Conservation (phyloP, 2,888 invertebrate genomes). For the Stegana nigrithorax region DNA sequence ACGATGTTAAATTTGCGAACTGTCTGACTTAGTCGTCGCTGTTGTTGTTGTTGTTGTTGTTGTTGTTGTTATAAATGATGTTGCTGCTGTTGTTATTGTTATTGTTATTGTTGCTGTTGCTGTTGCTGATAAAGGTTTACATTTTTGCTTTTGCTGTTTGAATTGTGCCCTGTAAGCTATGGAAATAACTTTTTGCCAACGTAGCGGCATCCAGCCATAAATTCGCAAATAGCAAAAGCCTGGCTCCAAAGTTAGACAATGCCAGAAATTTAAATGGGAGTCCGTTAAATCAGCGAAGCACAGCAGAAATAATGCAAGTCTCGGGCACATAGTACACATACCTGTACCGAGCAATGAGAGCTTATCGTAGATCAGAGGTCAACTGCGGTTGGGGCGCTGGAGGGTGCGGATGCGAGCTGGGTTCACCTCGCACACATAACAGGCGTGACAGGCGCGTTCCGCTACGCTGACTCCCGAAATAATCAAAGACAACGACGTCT, state of each 20-base stretch:
- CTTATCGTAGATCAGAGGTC: slow-evolving; percentile 40
- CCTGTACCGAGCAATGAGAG: slow-evolving; percentile 38
- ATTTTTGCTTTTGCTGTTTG: slow-evolving; percentile 7
- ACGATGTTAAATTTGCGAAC: not conserved
- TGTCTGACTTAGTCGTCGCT: not conserved
- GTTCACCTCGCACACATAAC: slow-evolving; percentile 35
- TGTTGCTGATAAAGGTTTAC: slow-evolving; percentile 7
- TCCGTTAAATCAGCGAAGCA: slow-evolving; percentile 25
- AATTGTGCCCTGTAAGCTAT: not conserved
- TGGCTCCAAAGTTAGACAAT: slow-evolving; percentile 9
- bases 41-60: too few species aligned
- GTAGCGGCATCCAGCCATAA: slow-evolving; percentile 15
- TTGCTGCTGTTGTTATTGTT: too few species aligned
- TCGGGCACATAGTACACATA: too few species aligned
- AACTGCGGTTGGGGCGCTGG: slow-evolving; percentile 5
- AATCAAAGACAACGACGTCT: slow-evolving; percentile 53
- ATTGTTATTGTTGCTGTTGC: not conserved
- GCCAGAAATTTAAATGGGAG: slow-evolving; percentile 12
- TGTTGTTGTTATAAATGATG: too few species aligned
- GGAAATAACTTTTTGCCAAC: not conserved
- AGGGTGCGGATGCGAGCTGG: not conserved
- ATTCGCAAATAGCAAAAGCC: slow-evolving; percentile 3
- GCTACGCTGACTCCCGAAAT: slow-evolving; percentile 56
- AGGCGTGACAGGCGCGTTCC: slow-evolving; percentile 61
- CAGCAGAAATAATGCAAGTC: slow-evolving; percentile 29